Base-by-base conservation (phyloP, 23 tunicate species). In the Trididemnum miniatum region DNA sequence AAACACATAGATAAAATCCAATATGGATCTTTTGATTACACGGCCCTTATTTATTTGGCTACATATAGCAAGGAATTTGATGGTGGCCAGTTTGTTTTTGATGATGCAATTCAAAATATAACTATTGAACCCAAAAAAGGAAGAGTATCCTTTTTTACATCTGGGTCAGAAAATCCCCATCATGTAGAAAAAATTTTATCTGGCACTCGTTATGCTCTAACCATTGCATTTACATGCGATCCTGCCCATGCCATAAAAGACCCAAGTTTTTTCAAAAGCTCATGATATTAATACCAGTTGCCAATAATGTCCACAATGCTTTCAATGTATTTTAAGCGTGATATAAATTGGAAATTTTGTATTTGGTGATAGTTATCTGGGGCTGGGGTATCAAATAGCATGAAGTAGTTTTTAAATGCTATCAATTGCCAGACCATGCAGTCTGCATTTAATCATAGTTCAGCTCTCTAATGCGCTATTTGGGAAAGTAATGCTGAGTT, bases 131-230 rank as follows among this genome's bases (percentile, higher is more conserved):
- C 99, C 24, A 85, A 59, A 72, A 35, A n/a, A n/a, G 99, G 99
- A n/a, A 65, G 99, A 62, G 81, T 95, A 1, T 83, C 89, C 1
- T 86, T 83, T 80, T 95, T 95, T 72, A 90, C 99, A 0, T 95
- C 99, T 31, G 99, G 99, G 15, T 87, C 92, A 36, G 99, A 95
- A 71, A 95, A 95, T 65, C 99, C 99, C 12, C 99, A 95, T 62
- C 95, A 87, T 35, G 99, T 95, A 12, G 96, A 95, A 65, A 92
- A 77, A 82, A 96, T 95, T 22, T 38, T 52, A 9, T 31, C 50
- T 29, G 96, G 96, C 0, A 75, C 62, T 27, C 59, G 99, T 44
- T 83, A 63, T 86, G 99, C 99, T 35, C n/a, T 95, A 35, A 95
- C 99, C 28, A 67, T 95, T 50, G 80, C 96, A 9, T 95, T 95